Percentiles rank a stretch among this genome's conserved stretches.
Conservation (phyloP, 2,888 invertebrate genomes). For the Acronicta alni region DNA sequence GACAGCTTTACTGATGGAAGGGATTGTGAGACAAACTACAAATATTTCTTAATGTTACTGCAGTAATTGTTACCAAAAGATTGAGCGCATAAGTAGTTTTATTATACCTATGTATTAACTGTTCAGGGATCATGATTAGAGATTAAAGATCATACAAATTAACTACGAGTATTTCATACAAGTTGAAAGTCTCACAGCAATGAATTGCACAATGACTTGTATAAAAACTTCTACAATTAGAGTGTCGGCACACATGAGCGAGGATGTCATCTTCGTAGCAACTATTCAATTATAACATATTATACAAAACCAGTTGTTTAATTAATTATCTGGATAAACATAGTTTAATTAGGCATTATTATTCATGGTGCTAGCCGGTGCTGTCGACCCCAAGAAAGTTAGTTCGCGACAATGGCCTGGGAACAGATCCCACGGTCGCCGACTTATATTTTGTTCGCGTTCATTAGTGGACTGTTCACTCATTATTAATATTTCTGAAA, state of each 20-base stretch:
- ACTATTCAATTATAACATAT: conserved; percentile 57
- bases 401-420: conserved; percentile 68
- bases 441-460: conserved; percentile 69
- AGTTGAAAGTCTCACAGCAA: neutral
- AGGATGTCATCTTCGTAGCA: conserved; percentile 25
- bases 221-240: neutral
- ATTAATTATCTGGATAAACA: conserved; percentile 85
- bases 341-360: conserved; percentile 80
- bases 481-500: conserved; percentile 86
- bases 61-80: no score
- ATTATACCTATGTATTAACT: no score
- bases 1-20: neutral
- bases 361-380: conserved; percentile 72
- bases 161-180: neutral
- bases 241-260: neutral
- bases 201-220: neutral
- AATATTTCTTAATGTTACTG: neutral
- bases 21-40: neutral
- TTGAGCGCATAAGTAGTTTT: no score
- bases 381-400: conserved; percentile 73
- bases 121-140: no score
- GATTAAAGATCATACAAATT: no score
- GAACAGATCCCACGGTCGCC: conserved; percentile 74
- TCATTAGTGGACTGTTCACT: conserved; percentile 79
- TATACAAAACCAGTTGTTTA: conserved; percentile 63